Evolutionary conservation across 1,140 invertebrate species (phyloP).

Genomic region (Helicoverpa zea): DNA sequence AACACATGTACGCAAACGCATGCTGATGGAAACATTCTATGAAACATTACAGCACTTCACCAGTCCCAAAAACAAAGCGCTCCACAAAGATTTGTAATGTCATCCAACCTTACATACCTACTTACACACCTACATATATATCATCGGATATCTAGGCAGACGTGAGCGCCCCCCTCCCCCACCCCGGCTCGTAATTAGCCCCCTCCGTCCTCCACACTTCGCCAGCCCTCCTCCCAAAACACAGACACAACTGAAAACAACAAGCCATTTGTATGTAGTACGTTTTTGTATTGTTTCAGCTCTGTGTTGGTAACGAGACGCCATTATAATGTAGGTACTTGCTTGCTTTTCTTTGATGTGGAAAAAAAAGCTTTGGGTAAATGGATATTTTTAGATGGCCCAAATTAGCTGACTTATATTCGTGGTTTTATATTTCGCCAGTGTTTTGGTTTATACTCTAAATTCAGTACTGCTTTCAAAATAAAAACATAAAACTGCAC

Average conservation of each 20-base stretch:
- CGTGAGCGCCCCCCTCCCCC: slow-evolving; percentile 16
- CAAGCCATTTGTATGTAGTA: slow-evolving; percentile 56
- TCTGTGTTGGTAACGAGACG: slow-evolving; percentile 23
- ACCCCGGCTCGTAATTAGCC: slow-evolving; percentile 61
- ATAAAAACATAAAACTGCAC: no score
- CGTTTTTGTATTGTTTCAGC: slow-evolving; percentile 44
- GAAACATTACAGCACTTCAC: not conserved
- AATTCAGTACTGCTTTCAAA: no score
- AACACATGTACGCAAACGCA: not conserved
- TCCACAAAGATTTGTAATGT: slow-evolving; percentile 32
- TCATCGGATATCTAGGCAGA: slow-evolving; percentile 38
- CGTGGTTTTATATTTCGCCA: no score
- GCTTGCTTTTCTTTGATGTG: not conserved
- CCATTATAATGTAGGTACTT: no score
- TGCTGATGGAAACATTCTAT: not conserved
- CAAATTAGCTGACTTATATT: no score
- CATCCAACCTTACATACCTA: slow-evolving; percentile 22
- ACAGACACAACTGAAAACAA: slow-evolving; percentile 60
- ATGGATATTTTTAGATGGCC: no score
- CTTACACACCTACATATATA: not conserved
- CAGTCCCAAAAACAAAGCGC: not conserved
- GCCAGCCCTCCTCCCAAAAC: slow-evolving; percentile 54
- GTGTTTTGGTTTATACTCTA: no score
- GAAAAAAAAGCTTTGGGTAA: not conserved
- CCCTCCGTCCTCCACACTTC: slow-evolving; percentile 38